Conservation (phyloP, 2,888 invertebrate species). For the Orthonychiurus folsomi region DNA sequence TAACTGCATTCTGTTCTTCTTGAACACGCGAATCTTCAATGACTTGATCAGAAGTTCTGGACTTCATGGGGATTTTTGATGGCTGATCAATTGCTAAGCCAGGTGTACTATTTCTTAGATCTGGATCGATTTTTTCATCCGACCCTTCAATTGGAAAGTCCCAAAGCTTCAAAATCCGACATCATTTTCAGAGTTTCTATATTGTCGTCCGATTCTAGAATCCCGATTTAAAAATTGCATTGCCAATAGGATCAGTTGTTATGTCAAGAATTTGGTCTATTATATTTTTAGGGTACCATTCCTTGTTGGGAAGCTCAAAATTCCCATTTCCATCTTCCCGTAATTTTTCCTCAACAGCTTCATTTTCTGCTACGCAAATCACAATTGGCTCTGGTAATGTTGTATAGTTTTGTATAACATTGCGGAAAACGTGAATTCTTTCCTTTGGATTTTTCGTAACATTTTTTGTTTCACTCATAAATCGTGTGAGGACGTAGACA, state of each 20-base stretch:
- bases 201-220: not conserved
- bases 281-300: not conserved
- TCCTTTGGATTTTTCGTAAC: not conserved
- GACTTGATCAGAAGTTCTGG: too few relatives aligned
- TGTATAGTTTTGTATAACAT: not conserved
- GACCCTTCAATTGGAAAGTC: too few relatives aligned
- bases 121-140: too few relatives aligned
- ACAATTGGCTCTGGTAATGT: not conserved
- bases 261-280: not conserved
- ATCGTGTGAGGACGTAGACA: not conserved
- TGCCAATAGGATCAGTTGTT: not conserved
- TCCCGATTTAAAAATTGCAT: not conserved
- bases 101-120: too few relatives aligned
- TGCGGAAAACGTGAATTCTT: not conserved
- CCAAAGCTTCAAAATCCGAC: too few relatives aligned
- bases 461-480: not conserved
- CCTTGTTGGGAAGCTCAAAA: not conserved
- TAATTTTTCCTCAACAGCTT: not conserved
- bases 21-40: too few relatives aligned
- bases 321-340: not conserved
- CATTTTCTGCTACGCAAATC: not conserved
- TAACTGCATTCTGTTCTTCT: too few relatives aligned
- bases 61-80: too few relatives aligned
- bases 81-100: too few relatives aligned
- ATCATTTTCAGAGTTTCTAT: not conserved